Evolutionary conservation across 2,113 vertebrate genomes (phyloP).

Genomic region (Hippocampus zosterae): DNA sequence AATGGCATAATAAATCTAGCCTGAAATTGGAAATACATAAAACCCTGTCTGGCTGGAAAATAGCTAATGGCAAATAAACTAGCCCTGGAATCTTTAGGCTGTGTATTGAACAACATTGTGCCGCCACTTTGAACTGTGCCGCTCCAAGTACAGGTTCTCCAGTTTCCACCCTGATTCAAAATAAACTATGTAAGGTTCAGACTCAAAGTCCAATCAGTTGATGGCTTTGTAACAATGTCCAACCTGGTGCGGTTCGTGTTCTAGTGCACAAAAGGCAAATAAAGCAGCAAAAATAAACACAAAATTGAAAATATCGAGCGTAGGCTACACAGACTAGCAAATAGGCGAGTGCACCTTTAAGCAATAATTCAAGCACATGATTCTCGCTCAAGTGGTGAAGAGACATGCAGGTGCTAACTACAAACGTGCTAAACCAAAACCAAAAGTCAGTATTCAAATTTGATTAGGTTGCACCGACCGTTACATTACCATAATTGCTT

Average conservation of each 20-base stretch:
- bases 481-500: too few species aligned
- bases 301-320: background rate
- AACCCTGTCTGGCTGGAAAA: slow-evolving; percentile 48
- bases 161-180: background rate
- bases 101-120: background rate
- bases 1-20: slow-evolving; percentile 65
- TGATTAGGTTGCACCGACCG: background rate
- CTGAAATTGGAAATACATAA: slow-evolving; percentile 61
- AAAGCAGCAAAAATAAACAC: background rate
- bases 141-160: background rate
- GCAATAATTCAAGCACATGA: background rate
- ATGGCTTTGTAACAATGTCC: background rate
- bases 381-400: background rate
- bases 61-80: slow-evolving; percentile 43
- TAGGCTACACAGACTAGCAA: background rate
- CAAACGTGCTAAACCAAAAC: background rate
- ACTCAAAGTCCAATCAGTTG: background rate
- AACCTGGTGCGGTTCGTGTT: background rate
- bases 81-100: slow-evolving; percentile 8
- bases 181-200: background rate
- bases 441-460: background rate
- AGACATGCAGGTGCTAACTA: background rate
- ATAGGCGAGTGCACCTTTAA: background rate
- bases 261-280: background rate
- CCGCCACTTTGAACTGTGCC: background rate